These are phyloP conservation scores for Peucedramus taeniatus DNA, from an alignment of 2,113 vertebrate genomes.

Conservation along the genomic window DNA sequence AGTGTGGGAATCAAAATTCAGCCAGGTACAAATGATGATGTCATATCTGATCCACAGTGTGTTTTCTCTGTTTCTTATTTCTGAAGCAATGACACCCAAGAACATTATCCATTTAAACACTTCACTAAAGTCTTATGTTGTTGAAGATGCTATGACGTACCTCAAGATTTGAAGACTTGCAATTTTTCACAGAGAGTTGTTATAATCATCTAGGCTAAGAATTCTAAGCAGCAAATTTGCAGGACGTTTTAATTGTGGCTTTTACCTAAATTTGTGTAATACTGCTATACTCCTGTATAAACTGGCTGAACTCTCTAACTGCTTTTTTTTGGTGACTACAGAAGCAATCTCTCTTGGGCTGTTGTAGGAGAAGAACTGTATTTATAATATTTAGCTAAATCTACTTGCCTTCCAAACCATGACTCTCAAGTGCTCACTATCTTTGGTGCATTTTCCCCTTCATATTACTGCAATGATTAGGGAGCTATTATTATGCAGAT, in stretches of 20 bases:
- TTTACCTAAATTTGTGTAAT: neutral
- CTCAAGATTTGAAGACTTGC: neutral
- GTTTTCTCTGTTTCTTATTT: neutral
- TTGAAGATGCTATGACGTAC: neutral
- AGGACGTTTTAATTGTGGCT: neutral
- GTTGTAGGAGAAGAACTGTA: neutral
- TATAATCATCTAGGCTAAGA: neutral
- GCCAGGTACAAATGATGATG: neutral
- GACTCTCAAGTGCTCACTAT: neutral
- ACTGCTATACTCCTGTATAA: neutral
- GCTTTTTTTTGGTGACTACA: neutral
- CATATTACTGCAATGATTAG: neutral
- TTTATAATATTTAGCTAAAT: neutral
- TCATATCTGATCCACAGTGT: neutral
- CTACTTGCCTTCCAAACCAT: neutral
- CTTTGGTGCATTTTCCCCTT: neutral
- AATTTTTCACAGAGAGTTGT: neutral
- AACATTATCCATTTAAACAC: neutral
- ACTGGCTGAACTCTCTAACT: neutral
- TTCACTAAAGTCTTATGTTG: neutral
- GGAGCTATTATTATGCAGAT: neutral
- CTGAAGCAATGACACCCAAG: neutral
- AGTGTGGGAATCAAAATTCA: neutral
- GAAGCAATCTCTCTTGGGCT: neutral
- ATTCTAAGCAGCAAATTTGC: neutral